phyloP scores from a whole-genome alignment of 2,113 vertebrate species.

The Osmerus mordax region DNA sequence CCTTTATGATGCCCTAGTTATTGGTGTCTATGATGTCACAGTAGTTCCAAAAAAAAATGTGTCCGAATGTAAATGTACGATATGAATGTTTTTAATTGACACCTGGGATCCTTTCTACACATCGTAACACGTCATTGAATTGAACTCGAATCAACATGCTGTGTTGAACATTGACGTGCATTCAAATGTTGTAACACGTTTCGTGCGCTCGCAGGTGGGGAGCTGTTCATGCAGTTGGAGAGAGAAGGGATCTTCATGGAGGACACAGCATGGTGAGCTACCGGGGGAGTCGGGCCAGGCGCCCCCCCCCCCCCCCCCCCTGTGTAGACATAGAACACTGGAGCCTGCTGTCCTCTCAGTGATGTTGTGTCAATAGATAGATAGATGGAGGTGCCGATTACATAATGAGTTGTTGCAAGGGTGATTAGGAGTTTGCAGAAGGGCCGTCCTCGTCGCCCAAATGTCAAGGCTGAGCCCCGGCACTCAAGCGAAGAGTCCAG shows the following conservation, averaged over 20 bases:
- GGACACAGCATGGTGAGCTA: constrained; percentile 93
- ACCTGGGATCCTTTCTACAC: too few relatives aligned
- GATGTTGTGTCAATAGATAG: constrained; percentile 43
- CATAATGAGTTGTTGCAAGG: constrained; percentile 4
- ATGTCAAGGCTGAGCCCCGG: background rate
- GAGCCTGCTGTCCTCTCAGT: constrained; percentile 5
- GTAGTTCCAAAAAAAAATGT: too few relatives aligned
- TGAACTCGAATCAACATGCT: too few relatives aligned
- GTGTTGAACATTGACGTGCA: too few relatives aligned
- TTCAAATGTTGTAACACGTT: background rate
- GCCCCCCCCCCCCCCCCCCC: background rate
- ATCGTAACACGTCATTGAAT: too few relatives aligned
- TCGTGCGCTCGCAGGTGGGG: constrained; percentile 79
- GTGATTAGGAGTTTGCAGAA: background rate
- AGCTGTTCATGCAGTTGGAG: constrained; percentile 98
- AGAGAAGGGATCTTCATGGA: constrained; percentile 99
- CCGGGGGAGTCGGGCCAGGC: background rate
- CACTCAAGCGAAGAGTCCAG: background rate
- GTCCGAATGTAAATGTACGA: too few relatives aligned
- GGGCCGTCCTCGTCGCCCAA: background rate
- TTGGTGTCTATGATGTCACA: too few relatives aligned
- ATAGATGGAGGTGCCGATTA: constrained; percentile 23
- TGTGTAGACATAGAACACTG: background rate
- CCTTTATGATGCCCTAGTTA: too few relatives aligned
- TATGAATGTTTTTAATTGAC: too few relatives aligned